Conservation (phyloP, 2,113 vertebrate species). For the Rostratula benghalensis region DNA sequence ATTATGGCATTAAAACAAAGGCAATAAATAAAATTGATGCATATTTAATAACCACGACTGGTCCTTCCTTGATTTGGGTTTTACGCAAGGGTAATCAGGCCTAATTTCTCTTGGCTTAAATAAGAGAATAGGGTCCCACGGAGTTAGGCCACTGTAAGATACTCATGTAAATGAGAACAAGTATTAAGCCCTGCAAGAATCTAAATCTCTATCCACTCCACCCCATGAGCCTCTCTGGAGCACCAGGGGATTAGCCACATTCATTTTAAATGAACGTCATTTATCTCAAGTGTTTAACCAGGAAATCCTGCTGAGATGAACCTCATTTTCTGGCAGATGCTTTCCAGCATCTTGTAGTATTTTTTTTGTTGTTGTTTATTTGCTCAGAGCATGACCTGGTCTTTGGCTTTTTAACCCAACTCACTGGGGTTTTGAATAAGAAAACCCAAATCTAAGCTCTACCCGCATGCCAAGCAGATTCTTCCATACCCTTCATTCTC, state of each 20-base stretch:
- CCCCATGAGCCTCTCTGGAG: not conserved
- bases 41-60: not conserved
- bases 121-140: not conserved
- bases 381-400: not conserved
- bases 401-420: not conserved
- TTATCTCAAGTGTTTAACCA: slow-evolving; percentile 22
- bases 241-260: slow-evolving; percentile 37
- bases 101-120: slow-evolving; percentile 14
- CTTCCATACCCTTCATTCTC: not conserved
- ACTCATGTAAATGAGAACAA: slow-evolving; percentile 32
- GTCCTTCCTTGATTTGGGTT: not conserved
- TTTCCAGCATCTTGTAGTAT: not conserved
- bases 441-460: not conserved
- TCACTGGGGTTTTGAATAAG: no score
- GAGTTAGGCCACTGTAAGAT: not conserved
- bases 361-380: not conserved
- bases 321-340: not conserved
- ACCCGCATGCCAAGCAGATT: not conserved
- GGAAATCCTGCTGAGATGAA: slow-evolving; percentile 13
- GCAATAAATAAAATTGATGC: not conserved
- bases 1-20: not conserved
- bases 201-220: slow-evolving; percentile 34
- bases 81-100: not conserved
- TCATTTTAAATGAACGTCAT: not conserved
- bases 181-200: slow-evolving; percentile 34